phyloP scores from a whole-genome alignment of 2,888 invertebrate genomes.

The Geophilus truncorum region DNA sequence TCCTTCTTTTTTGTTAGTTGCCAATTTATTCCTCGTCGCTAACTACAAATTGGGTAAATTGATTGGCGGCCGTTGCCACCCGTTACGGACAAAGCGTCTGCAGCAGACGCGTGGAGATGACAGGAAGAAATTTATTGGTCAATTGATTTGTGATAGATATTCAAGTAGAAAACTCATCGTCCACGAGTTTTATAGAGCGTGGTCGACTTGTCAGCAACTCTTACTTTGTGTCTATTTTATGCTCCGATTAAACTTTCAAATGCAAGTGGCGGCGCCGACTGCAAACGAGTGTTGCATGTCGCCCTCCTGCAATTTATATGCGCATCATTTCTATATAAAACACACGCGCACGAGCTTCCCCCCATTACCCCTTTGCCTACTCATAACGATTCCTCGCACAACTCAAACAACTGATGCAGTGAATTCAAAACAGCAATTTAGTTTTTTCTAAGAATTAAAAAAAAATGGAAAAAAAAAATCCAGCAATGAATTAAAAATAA shows the following conservation, averaged over 20 bases:
- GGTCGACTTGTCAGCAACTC: background rate
- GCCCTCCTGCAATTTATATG: background rate
- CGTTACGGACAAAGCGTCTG: background rate
- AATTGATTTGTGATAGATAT: background rate
- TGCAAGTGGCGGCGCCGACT: background rate
- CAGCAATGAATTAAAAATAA: background rate
- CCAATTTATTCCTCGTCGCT: background rate
- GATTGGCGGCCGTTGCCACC: background rate
- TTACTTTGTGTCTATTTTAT: background rate
- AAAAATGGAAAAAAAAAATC: background rate
- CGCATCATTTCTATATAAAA: background rate
- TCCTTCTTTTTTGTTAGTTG: background rate
- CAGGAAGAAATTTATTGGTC: background rate
- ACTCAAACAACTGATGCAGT: background rate
- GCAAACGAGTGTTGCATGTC: background rate
- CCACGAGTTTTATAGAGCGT: background rate
- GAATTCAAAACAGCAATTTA: background rate
- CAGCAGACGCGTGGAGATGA: background rate
- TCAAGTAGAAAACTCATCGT: background rate
- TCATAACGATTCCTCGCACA: background rate
- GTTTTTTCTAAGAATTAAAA: background rate
- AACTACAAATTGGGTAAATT: background rate
- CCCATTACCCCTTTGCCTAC: background rate
- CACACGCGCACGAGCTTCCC: background rate
- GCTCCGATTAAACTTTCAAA: background rate